Evolutionary conservation across 2,113 vertebrate genomes (phyloP), one percentile per base, ranked within the genome.

Genomic region (Okapia johnstoni): DNA sequence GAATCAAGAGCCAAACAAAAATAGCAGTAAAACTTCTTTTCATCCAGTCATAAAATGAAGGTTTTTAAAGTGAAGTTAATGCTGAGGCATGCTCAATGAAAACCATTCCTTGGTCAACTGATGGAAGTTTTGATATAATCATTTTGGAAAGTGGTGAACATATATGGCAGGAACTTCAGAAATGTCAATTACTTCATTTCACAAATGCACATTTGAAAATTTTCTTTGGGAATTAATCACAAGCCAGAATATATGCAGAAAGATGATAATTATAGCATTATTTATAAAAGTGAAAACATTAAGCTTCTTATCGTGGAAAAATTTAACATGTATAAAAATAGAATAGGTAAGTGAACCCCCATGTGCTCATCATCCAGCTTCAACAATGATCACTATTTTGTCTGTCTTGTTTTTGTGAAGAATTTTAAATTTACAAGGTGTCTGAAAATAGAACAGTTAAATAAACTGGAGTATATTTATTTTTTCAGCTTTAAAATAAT

Each of bases 121-220:
- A 43, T 76, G 48, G 40, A 88, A 33, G 48, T 2, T 94, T 96
- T 88, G 12, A 61, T 77, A 88, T 30, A 88, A 19, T 70, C 88
- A 48, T 81, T 60, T 81, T 88, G 92, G 30, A 90, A 94, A 96
- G 26, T 16, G 79, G 10, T 85, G 26, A 66, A 33, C 76, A 50
- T 83, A 9, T 26, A 57, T 89, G 48, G 87, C 55, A 84, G 33
- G 61, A 94, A 25, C 36, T 84, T 89, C 48, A 85, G 58, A 96
- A 96, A 30, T 90, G 40, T 46, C 50, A 89, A 2, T 93, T 96
- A 94, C 70, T 95, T 92, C n/a, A 46, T 93, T 83, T 97, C 25
- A 66, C 54, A 90, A 89, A 36, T 88, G 43, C 54, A 19, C 28
- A 43, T 94, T 25, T 88, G 66, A 96, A 96, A 95, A 50, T 55